phyloP scores from a whole-genome alignment of 30 jellyfish, hydroid and myxozoan species.

The Haliclystus octoradiatus region DNA sequence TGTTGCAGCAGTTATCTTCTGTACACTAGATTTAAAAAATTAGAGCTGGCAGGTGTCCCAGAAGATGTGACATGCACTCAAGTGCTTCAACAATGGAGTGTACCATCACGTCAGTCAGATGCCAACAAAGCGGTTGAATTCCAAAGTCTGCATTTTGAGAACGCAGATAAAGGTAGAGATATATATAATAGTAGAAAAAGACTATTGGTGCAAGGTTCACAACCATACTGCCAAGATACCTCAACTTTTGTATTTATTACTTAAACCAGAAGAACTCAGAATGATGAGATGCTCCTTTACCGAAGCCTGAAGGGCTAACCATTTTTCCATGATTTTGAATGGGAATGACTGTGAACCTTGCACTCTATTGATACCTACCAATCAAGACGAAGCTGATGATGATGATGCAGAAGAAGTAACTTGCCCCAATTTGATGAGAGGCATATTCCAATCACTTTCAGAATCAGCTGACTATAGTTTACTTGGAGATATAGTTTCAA shows the following conservation, averaged over 20 bases:
- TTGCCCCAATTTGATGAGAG: no score
- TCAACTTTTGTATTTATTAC: neutral
- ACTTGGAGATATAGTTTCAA: neutral
- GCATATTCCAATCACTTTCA: no score
- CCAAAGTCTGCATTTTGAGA: slow-evolving; percentile 14
- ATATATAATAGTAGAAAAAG: slow-evolving; percentile 4
- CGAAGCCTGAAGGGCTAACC: neutral
- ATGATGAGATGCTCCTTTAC: neutral
- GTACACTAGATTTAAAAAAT: neutral
- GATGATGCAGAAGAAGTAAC: no score
- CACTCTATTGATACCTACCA: slow-evolving; percentile 8
- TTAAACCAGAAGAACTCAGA: neutral
- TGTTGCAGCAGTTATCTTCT: neutral
- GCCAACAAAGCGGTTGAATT: slow-evolving; percentile 15
- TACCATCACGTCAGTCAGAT: neutral
- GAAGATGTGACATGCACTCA: neutral
- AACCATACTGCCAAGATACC: neutral
- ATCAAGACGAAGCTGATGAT: no score
- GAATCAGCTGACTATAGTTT: no score
- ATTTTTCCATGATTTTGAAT: slow-evolving; percentile 3
- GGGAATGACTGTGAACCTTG: slow-evolving; percentile 48
- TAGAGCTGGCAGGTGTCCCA: neutral
- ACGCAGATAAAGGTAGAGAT: slow-evolving; percentile 4
- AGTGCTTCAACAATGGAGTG: neutral
- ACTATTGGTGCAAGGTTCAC: slow-evolving; percentile 6